These are phyloP conservation scores for Himalopsyche kuldschensis DNA, from an alignment of 2,888 invertebrate species.

Conservation along the genomic window DNA sequence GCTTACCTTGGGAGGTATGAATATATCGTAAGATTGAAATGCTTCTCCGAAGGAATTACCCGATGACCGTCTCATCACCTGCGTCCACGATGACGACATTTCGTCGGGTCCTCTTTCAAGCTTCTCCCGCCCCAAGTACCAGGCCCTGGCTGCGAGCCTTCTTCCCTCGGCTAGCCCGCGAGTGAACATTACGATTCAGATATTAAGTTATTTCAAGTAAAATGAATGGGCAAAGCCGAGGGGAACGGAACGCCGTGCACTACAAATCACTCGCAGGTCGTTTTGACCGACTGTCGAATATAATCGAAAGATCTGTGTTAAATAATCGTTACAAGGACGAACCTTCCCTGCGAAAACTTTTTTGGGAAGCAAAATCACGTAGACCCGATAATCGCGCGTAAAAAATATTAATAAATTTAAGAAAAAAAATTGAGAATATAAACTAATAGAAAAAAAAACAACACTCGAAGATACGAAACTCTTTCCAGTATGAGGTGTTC, in stretches of 20 bases:
- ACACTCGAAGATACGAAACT: background rate
- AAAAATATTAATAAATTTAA: background rate
- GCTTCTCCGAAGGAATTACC: background rate
- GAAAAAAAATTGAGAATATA: background rate
- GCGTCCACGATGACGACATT: background rate
- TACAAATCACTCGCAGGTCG: background rate
- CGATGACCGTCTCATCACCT: constrained; percentile 5
- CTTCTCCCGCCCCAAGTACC: background rate
- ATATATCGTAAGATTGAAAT: background rate
- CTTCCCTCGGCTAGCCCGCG: constrained; percentile 16
- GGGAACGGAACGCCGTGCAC: background rate
- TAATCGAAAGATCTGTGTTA: background rate
- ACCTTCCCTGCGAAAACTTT: background rate
- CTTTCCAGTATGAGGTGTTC: background rate
- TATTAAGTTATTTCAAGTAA: background rate
- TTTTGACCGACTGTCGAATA: background rate
- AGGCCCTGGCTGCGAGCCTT: background rate
- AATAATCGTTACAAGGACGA: background rate
- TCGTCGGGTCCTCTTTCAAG: background rate
- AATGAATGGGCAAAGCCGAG: background rate
- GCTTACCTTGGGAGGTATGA: background rate
- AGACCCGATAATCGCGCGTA: background rate
- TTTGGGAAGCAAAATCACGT: background rate
- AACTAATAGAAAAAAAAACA: too few species aligned
- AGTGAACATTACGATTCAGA: background rate